Evolutionary conservation across 2,888 invertebrate genomes (phyloP).

Genomic region (Pollenia griseotomentosa): DNA sequence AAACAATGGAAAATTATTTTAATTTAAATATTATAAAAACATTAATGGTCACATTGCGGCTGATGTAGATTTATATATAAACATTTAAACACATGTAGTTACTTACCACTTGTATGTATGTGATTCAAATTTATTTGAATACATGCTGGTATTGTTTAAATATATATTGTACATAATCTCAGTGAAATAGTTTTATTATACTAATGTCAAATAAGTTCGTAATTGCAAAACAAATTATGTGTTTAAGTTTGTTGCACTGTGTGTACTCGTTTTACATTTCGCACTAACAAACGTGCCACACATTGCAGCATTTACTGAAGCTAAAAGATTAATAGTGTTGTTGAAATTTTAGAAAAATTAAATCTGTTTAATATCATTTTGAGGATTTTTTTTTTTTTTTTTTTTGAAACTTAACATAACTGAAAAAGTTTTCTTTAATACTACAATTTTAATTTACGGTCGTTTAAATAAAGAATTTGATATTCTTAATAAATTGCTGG

Average conservation of each 20-base stretch:
- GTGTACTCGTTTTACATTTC: neutral
- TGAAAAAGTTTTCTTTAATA: too few species aligned
- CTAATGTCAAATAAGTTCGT: neutral
- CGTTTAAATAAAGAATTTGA: too few species aligned
- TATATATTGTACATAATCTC: conserved; percentile 18
- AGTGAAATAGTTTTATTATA: conserved; percentile 4
- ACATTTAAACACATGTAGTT: conserved; percentile 1
- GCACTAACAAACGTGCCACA: neutral
- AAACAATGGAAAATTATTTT: conserved; percentile 37
- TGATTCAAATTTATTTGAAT: neutral
- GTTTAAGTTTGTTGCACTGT: conserved; percentile 8
- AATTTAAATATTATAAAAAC: conserved; percentile 49
- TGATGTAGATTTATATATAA: neutral
- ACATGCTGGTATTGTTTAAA: conserved; percentile 22
- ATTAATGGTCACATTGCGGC: conserved; percentile 49
- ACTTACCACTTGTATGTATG: conserved; percentile 15
- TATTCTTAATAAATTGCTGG: neutral
- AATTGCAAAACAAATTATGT: conserved; percentile 17
- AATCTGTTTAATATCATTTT: too few species aligned
- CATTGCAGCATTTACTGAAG: too few species aligned
- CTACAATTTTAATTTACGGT: too few species aligned
- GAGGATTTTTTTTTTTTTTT: too few species aligned
- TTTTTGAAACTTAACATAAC: too few species aligned
- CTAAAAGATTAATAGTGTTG: too few species aligned
- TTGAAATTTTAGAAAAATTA: too few species aligned